phyloP scores from a whole-genome alignment of 2,113 vertebrate genomes.

The Pseudorectes ferrugineus region DNA sequence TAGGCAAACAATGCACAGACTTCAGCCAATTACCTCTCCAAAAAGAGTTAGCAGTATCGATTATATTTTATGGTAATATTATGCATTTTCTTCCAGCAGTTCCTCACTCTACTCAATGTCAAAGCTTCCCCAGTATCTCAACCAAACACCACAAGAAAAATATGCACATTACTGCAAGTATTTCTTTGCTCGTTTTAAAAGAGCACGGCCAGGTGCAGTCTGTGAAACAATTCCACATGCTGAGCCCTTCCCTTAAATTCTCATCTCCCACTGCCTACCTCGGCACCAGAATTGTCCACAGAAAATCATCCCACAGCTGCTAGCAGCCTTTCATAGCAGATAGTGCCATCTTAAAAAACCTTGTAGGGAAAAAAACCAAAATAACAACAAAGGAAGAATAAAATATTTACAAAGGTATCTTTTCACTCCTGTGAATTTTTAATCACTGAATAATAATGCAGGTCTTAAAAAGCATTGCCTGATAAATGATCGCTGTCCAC shows the following conservation, averaged over 20 bases:
- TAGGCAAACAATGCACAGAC: neutral
- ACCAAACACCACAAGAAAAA: neutral
- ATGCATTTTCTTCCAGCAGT: neutral
- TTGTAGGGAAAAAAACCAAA: neutral
- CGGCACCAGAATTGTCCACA: neutral
- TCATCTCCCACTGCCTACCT: neutral
- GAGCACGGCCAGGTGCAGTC: accelerated
- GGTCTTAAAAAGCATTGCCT: constrained; percentile 28
- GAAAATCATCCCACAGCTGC: neutral
- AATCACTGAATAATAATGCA: constrained; percentile 67
- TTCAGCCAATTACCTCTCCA: neutral
- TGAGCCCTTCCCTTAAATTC: neutral
- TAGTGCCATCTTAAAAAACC: neutral
- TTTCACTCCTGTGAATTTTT: constrained; percentile 65
- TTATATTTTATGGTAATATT: neutral
- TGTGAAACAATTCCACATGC: neutral
- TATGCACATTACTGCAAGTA: neutral
- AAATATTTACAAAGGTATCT: constrained; percentile 69
- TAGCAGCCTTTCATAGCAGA: neutral
- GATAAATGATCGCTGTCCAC: constrained; percentile 39
- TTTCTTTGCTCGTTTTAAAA: neutral
- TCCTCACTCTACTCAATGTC: neutral
- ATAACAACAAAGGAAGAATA: neutral
- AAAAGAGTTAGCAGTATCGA: neutral
- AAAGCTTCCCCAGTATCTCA: neutral